phyloP scores from a whole-genome alignment of 2,797 vertebrate genomes.

The Pelobates cultripes region DNA sequence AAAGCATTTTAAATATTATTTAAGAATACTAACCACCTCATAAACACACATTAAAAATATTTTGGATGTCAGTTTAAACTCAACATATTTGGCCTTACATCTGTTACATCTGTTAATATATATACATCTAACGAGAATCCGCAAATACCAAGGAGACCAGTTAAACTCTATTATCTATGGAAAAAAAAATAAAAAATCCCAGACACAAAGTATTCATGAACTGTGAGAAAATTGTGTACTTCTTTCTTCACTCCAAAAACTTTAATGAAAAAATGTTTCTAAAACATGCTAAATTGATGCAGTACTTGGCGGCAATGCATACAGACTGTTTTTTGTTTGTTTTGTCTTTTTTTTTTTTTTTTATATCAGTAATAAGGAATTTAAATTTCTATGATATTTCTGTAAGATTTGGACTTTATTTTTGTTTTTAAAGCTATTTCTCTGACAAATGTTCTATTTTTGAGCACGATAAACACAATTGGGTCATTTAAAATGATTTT shows the following conservation, averaged over 20 bases:
- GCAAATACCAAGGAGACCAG: not conserved
- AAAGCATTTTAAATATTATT: constrained; percentile 39
- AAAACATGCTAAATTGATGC: constrained; percentile 12
- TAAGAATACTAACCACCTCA: constrained; percentile 17
- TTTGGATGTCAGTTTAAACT: constrained; percentile 26
- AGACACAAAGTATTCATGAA: not conserved
- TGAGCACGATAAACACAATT: no score
- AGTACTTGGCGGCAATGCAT: constrained; percentile 15
- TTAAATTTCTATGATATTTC: not conserved
- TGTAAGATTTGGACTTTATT: constrained; percentile 1
- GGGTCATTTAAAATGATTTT: no score
- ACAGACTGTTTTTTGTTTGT: not conserved
- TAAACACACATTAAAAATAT: constrained; percentile 23
- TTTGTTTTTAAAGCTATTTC: not conserved
- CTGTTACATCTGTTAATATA: not conserved
- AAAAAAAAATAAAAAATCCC: constrained; percentile 2
- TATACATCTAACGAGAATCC: constrained; percentile 6
- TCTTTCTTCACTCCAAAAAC: not conserved
- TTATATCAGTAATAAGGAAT: constrained; percentile 18
- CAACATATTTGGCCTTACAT: constrained; percentile 38
- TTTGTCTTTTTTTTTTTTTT: not conserved
- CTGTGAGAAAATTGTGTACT: constrained; percentile 26
- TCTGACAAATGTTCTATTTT: no score
- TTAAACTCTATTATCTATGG: constrained; percentile 14
- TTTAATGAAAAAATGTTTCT: not conserved